A percentile compares a stretch with the other conserved stretches of the same genome.
Conservation (phyloP, 2,113 vertebrate species). For the Tragelaphus strepsiceros region DNA sequence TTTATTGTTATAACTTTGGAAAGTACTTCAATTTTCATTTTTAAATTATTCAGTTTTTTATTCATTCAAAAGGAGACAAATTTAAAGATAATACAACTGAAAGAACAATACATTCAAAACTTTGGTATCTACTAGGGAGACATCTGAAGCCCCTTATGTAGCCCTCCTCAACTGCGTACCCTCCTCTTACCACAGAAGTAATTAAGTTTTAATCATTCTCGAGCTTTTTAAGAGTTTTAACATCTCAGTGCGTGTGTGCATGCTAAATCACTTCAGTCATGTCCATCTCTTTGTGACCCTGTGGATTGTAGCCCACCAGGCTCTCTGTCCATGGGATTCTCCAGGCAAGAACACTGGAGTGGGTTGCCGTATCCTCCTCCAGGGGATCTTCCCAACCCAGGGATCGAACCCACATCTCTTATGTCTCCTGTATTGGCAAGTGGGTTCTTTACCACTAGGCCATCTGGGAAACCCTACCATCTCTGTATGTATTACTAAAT, state of each 20-base stretch:
- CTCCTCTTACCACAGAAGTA: not conserved
- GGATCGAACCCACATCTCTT: not conserved
- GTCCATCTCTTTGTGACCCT: not conserved
- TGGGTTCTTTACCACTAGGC: not conserved
- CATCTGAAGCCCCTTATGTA: not conserved
- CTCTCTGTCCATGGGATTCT: not conserved
- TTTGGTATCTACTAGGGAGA: not conserved
- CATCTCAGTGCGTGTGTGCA: not conserved
- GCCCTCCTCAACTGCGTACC: not conserved
- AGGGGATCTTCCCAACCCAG: not conserved
- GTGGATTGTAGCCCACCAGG: not conserved
- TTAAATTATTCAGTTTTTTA: not conserved
- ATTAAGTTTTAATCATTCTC: not conserved
- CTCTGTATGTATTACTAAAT: not conserved
- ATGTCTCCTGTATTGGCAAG: not conserved
- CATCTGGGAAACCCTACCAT: not conserved
- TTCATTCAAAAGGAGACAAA: not conserved
- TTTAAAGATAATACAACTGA: not conserved
- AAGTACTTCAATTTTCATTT: not conserved
- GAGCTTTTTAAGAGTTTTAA: not conserved
- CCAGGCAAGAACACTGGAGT: not conserved
- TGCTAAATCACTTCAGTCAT: not conserved
- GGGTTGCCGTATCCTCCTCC: not conserved
- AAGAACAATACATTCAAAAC: not conserved
- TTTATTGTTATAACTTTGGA: not conserved